phyloP scores from a whole-genome alignment of 2,113 vertebrate genomes.

The Nycticebus coucang region DNA sequence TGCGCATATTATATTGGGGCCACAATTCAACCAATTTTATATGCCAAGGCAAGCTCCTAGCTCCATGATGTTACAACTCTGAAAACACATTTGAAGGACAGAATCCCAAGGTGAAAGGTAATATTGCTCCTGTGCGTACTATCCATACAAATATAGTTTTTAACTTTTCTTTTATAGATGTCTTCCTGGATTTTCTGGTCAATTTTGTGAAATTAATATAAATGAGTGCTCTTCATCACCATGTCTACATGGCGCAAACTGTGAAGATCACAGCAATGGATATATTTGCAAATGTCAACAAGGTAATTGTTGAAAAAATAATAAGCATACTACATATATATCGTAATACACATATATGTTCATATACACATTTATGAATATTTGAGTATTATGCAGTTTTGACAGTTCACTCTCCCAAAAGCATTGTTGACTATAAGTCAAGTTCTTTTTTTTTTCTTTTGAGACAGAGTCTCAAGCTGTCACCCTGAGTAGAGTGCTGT shows the following conservation, averaged over 20 bases:
- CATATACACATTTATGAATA: background rate
- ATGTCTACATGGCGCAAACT: conserved; percentile 87
- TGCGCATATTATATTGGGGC: background rate
- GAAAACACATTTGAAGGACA: background rate
- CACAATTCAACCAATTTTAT: background rate
- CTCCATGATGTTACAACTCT: background rate
- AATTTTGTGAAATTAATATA: conserved; percentile 83
- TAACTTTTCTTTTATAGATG: conserved; percentile 77
- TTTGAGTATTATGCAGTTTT: background rate
- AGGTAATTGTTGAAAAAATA: conserved; percentile 79
- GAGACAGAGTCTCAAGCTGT: too few relatives aligned
- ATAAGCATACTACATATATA: background rate
- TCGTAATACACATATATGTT: background rate
- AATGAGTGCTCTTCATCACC: conserved; percentile 91
- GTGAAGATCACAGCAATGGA: conserved; percentile 89
- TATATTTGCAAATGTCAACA: conserved; percentile 90
- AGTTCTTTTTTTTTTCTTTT: background rate
- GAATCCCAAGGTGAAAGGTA: background rate
- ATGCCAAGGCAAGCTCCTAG: background rate
- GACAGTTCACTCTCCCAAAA: background rate
- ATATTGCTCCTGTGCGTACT: background rate
- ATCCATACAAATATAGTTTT: background rate
- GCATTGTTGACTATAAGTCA: background rate
- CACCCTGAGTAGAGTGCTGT: too few relatives aligned
- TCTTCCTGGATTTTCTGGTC: conserved; percentile 81